Conservation (phyloP, 2,797 vertebrate species). For the Parambassis ranga region DNA sequence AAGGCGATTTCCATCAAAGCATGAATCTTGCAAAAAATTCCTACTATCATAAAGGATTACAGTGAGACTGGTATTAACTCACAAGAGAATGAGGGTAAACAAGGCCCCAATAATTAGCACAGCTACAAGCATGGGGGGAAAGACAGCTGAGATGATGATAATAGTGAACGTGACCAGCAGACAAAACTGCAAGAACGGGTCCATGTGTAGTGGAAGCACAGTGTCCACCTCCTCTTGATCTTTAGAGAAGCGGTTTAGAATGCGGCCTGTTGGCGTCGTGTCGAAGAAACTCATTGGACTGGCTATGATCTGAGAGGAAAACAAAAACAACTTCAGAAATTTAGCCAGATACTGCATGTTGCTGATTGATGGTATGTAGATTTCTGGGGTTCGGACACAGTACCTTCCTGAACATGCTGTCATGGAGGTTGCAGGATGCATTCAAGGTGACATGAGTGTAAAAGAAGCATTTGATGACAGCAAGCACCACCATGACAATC, state of each 20-base stretch:
- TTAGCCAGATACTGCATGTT: neutral
- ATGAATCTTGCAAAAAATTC: too few species aligned
- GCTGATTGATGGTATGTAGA: neutral
- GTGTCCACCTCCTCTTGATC: conserved; percentile 84
- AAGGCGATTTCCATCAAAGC: too few species aligned
- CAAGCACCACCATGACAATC: conserved; percentile 57
- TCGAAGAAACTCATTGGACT: conserved; percentile 88
- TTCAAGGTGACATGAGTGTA: conserved; percentile 78
- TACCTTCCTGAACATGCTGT: conserved; percentile 82
- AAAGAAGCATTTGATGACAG: conserved; percentile 67
- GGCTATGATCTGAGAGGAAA: conserved; percentile 70
- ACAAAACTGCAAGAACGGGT: conserved; percentile 81
- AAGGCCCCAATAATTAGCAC: conserved; percentile 55
- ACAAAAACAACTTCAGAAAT: neutral
- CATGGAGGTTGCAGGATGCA: conserved; percentile 75
- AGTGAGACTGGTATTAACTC: conserved; percentile 31
- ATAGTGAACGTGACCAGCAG: conserved; percentile 72
- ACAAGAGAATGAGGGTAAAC: conserved; percentile 74
- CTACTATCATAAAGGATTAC: too few species aligned
- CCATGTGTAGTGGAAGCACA: conserved; percentile 77
- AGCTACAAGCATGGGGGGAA: conserved; percentile 76
- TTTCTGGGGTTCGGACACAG: neutral
- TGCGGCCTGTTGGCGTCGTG: conserved; percentile 82
- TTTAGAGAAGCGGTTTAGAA: conserved; percentile 88
- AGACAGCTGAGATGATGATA: conserved; percentile 70